A percentile compares a stretch with the other conserved stretches of the same genome.
Conservation (phyloP, 2,797 vertebrate genomes). For the Tamandua tetradactyla region DNA sequence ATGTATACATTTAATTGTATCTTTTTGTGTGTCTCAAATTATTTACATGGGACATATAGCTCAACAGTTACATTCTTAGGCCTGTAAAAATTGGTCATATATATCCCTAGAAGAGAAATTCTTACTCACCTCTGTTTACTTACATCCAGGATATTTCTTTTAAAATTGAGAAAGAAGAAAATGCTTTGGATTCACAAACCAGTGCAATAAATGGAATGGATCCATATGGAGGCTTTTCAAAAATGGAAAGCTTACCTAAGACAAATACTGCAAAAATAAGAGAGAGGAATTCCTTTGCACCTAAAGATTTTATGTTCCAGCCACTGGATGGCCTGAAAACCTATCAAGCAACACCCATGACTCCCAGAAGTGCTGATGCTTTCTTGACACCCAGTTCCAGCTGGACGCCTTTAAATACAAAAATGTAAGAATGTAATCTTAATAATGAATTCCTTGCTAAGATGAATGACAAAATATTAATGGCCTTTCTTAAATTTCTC, state of each 20-base stretch:
- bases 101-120: background rate
- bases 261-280: slow-evolving; percentile 54
- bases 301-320: slow-evolving; percentile 92
- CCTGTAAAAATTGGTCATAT: background rate
- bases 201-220: slow-evolving; percentile 39
- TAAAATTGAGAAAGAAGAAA: slow-evolving; percentile 69
- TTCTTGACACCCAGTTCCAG: slow-evolving; percentile 88
- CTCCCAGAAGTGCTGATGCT: slow-evolving; percentile 87
- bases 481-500: background rate
- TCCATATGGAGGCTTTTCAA: slow-evolving; percentile 43
- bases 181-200: slow-evolving; percentile 39
- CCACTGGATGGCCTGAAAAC: slow-evolving; percentile 87
- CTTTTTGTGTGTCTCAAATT: slow-evolving; percentile 4
- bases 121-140: slow-evolving; percentile 50
- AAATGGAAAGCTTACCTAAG: slow-evolving; percentile 44
- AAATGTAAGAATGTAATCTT: slow-evolving; percentile 80
- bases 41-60: background rate
- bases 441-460: slow-evolving; percentile 11
- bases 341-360: slow-evolving; percentile 90
- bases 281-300: slow-evolving; percentile 91
- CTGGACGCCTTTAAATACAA: slow-evolving; percentile 79
- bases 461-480: background rate
- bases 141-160: slow-evolving; percentile 73
- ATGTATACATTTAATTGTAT: background rate
- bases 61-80: background rate